These are phyloP conservation scores for Adrianichthys oophorus DNA, from an alignment of 2,797 vertebrate species.

Conservation along the genomic window DNA sequence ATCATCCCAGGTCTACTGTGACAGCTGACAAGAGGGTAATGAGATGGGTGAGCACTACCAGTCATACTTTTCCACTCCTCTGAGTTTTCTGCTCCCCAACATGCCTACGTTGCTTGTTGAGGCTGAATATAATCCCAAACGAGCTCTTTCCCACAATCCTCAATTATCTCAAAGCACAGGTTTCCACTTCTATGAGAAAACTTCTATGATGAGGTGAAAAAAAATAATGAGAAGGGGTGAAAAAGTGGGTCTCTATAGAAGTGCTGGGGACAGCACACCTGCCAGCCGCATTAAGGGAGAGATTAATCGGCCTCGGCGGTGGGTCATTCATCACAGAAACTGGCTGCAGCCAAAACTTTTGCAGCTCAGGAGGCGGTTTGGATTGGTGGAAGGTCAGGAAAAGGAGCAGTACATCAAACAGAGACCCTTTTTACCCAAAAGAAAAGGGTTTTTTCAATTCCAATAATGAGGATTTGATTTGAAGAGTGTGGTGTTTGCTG, in stretches of 20 bases:
- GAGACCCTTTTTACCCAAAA: neutral
- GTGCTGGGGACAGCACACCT: conserved; percentile 25
- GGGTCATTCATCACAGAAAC: conserved; percentile 38
- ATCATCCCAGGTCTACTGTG: conserved; percentile 12
- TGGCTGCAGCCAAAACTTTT: conserved; percentile 8
- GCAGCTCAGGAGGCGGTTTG: conserved; percentile 4
- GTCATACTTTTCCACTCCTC: conserved; percentile 12
- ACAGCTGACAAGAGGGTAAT: conserved; percentile 43
- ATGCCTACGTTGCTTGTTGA: conserved; percentile 1
- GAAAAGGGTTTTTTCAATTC: too few species aligned
- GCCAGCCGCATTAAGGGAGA: conserved; percentile 21
- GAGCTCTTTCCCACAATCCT: conserved; percentile 7
- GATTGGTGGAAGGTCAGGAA: neutral
- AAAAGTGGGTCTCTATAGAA: conserved; percentile 13
- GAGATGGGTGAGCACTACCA: conserved; percentile 25
- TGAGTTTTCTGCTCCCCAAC: neutral
- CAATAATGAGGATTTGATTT: too few species aligned
- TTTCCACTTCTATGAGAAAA: conserved; percentile 13
- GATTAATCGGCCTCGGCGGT: conserved; percentile 32
- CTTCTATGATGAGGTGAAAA: neutral
- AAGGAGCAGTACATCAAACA: neutral
- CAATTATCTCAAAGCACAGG: conserved; percentile 11
- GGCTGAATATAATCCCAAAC: conserved; percentile 2
- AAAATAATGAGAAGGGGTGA: conserved; percentile 27
- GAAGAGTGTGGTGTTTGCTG: too few species aligned